Evolutionary conservation across 92 coral and sea anemone genomes (phyloP), one percentile per base, ranked within the genome.

Genomic region (Palythoa grandis): DNA sequence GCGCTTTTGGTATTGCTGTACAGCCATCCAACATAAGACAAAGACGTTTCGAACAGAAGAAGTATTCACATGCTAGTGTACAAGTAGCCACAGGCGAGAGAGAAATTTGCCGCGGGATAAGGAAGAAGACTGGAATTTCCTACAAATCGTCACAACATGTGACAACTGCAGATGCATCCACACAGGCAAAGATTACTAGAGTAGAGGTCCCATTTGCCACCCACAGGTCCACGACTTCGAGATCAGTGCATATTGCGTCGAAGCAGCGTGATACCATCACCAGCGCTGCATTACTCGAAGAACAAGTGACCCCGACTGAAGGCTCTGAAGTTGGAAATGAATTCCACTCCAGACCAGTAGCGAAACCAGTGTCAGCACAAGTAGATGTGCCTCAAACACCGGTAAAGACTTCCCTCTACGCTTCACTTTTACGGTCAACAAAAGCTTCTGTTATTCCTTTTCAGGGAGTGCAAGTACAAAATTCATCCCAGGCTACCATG

Each of bases 1-100:
- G 4, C 24, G 17, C 73, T 35, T 4, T 38, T 7, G 24, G 70
- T 24, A 11, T 35, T 63, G 72, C 39, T 61, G 35, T n/a, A 43
- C 84, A 4, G 5, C 5, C 23, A 38, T 50, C 56, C 22, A 5
- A 2, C 24, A 4, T 8, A 11, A 79, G 23, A 16, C 40, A 57
- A 17, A 22, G 22, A 43, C 7, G 3, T 8, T 23, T 68, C n/a
- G 60, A 15, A 39, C 22, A 35, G 11, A 79, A 79, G 37, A 78
- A 58, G 37, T 25, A 3, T 13, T 56, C 23, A 23, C 56, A 79
- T 79, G 84, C 74, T 11, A 40, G 73, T 63, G 72, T 79, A 4
- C 84, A 79, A 63, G 84, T 10, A 35, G 84, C 22, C 9, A 79
- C 24, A 38, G 84, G 72, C 40, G 84, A 37, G 57, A 43, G 39